Percentiles rank a stretch among this genome's conserved stretches.
Conservation (phyloP, 2,888 invertebrate genomes). For the Acholoe squamosa region DNA sequence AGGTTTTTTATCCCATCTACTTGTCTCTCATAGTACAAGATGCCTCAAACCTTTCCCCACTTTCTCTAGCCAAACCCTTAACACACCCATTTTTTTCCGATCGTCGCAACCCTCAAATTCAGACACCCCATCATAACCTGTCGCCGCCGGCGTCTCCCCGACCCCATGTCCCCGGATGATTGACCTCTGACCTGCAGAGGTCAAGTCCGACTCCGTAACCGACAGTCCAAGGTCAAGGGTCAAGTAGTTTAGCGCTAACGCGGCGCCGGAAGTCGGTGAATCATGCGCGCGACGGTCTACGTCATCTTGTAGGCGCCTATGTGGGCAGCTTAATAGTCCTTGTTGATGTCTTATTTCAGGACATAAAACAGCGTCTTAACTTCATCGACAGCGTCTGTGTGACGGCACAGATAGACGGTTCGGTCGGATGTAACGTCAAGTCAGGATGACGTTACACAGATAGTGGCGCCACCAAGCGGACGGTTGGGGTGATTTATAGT, state of each 20-base stretch:
- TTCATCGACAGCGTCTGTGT: not conserved
- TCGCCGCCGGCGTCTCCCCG: not conserved
- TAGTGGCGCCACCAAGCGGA: not conserved
- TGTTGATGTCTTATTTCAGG: no score
- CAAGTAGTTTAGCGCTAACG: conserved; percentile 39
- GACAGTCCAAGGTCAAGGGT: conserved; percentile 2
- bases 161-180: not conserved
- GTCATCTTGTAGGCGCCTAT: not conserved
- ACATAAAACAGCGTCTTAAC: not conserved
- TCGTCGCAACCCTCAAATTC: not conserved
- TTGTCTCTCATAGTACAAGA: no score
- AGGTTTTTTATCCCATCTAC: no score
- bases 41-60: no score
- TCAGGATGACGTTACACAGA: conserved; percentile 34
- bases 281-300: not conserved
- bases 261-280: not conserved
- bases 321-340: conserved; percentile 25
- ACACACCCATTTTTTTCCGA: no score
- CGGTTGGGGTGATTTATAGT: not conserved
- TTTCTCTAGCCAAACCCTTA: no score
- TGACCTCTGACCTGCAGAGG: conserved; percentile 7
- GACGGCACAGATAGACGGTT: not conserved
- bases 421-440: conserved; percentile 16
- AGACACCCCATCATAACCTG: not conserved
- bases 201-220: conserved; percentile 14